Evolutionary conservation across 2,797 vertebrate genomes (phyloP), one percentile per base, ranked within the genome.

Genomic region (Bovichtus variegatus): DNA sequence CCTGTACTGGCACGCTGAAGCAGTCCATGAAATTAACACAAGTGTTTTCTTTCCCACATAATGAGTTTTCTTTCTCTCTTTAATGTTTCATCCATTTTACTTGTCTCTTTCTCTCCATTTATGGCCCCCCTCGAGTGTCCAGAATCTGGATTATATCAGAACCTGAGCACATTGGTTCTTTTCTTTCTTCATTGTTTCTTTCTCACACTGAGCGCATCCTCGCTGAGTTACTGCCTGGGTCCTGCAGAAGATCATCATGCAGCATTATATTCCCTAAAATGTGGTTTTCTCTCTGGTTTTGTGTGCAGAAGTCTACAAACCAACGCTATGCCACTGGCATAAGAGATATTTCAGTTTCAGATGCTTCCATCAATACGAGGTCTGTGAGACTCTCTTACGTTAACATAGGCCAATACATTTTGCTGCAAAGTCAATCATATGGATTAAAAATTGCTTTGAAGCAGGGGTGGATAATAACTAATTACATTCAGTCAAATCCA

Each of bases 1-100:
- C 93, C 93, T 93, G 90, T 90, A 87, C 90, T 91, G 80, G 83
- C 82, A 87, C 57, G 43, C 74, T 88, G 83, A 87, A 87, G 75
- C 79, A 90, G 80, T 80, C 89, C 85, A 89, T 91, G 85, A 89
- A 91, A 91, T 88, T 83, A 90, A 88, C 76, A 79, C 66, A 87
- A 78, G 71, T 74, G 74, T 73, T 86, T 84, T 70, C 59, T 76
- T 73, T 78, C 47, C 72, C 31, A 66, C 18, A 34, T 76, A 83
- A 90, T 84, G 71, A 84, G 49, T 23, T 78, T 57, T 55, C 50
- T 59, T n/a, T 50, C 7, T 29, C 18, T 67, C 18, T 59, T 55
- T 50, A 36, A 50, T 71, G 57, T 62, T 81, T 72, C 67, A 62
- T 64, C 60, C 50, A 19, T 60, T 77, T 75, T 31, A 58, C 57